phyloP scores from a whole-genome alignment of 2,113 vertebrate genomes.

The Pluvialis apricaria region DNA sequence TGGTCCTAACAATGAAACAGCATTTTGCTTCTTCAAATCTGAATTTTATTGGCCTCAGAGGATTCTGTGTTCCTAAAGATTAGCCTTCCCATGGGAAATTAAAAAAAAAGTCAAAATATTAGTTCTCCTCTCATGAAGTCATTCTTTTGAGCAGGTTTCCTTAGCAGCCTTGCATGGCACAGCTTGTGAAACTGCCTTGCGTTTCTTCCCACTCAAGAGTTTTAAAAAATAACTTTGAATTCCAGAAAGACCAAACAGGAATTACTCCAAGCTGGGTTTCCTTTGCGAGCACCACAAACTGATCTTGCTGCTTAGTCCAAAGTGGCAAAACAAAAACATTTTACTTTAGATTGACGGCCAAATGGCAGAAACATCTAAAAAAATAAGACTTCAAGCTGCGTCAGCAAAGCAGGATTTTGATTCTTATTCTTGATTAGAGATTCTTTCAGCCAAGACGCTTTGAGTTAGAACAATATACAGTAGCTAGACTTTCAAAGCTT shows the following conservation, averaged over 20 bases:
- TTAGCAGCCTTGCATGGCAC: slow-evolving; percentile 30
- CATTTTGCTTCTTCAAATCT: slow-evolving; percentile 61
- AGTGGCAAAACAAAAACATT: slow-evolving; percentile 32
- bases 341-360: slow-evolving; percentile 31
- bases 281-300: slow-evolving; percentile 36
- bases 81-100: slow-evolving; percentile 74
- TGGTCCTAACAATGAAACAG: slow-evolving; percentile 67
- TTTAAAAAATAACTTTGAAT: slow-evolving; percentile 62
- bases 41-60: slow-evolving; percentile 69
- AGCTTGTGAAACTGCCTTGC: slow-evolving; percentile 51
- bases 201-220: slow-evolving; percentile 51
- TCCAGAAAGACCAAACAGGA: slow-evolving; percentile 74
- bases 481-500: slow-evolving; percentile 66
- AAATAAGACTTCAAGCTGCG: slow-evolving; percentile 32
- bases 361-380: slow-evolving; percentile 55
- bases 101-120: slow-evolving; percentile 41
- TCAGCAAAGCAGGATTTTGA: slow-evolving; percentile 46
- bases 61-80: slow-evolving; percentile 74
- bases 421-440: slow-evolving; percentile 63
- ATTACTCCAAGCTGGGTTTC: slow-evolving; percentile 65
- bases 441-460: slow-evolving; percentile 60
- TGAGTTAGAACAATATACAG: slow-evolving; percentile 78
- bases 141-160: slow-evolving; percentile 62
- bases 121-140: slow-evolving; percentile 61
- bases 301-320: slow-evolving; percentile 30